Conservation (phyloP, 2,888 invertebrate species). For the Drosophila neutralis region DNA sequence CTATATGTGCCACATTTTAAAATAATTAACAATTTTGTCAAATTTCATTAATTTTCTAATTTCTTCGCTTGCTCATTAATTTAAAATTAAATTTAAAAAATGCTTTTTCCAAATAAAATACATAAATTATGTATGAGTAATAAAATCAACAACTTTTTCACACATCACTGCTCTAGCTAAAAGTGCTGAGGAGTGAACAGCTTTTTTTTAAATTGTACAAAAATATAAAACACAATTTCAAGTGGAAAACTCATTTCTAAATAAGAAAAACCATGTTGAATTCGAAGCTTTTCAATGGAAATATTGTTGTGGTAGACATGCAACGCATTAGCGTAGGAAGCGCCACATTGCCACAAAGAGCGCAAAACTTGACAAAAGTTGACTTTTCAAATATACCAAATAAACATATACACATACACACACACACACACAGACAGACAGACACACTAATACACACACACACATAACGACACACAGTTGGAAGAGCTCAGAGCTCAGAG, state of each 20-base stretch:
- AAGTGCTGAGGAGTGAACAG: neutral
- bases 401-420: neutral
- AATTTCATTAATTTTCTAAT: neutral
- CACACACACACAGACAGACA: neutral
- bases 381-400: conserved; percentile 54
- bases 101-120: neutral
- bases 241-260: neutral
- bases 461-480: conserved; percentile 9
- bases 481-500: conserved; percentile 20
- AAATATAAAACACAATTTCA: neutral
- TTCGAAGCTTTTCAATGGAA: neutral
- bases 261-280: neutral
- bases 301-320: neutral
- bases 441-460: conserved; percentile 22
- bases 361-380: conserved; percentile 50
- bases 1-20: neutral
- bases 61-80: neutral
- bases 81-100: neutral
- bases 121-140: neutral
- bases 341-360: conserved; percentile 19
- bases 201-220: neutral
- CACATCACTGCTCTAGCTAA: neutral
- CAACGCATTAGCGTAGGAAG: conserved; percentile 36
- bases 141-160: neutral
- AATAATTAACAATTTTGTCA: neutral